Evolutionary conservation across 2,797 vertebrate genomes (phyloP).

Genomic region (Prionace glauca): DNA sequence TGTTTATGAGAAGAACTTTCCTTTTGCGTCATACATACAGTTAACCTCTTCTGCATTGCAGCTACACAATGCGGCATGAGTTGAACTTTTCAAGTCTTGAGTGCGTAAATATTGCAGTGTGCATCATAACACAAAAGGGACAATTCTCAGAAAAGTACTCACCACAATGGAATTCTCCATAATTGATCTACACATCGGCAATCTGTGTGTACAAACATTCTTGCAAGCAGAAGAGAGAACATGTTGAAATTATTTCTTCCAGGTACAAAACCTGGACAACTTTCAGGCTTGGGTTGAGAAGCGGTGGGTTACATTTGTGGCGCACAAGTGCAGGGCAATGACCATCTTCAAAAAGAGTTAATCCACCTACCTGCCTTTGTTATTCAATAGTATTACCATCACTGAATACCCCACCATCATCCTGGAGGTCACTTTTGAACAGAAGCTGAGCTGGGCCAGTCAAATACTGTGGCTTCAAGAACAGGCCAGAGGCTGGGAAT

Average conservation of each 20-base stretch:
- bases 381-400: background rate
- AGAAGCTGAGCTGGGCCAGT: too few species aligned
- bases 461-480: background rate
- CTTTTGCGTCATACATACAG: conserved; percentile 24
- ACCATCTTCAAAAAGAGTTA: background rate
- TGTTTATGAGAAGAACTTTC: conserved; percentile 23
- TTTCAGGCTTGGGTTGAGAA: background rate
- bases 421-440: background rate
- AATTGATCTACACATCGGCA: background rate
- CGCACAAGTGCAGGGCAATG: background rate
- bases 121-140: background rate
- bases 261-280: background rate
- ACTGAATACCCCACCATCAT: background rate
- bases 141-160: background rate
- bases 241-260: background rate
- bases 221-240: background rate
- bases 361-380: background rate
- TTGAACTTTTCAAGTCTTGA: background rate
- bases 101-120: background rate
- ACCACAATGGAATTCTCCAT: background rate
- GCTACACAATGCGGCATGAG: background rate
- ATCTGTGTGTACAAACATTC: background rate
- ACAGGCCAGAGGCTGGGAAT: background rate
- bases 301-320: background rate
- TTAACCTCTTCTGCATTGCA: conserved; percentile 15